These are phyloP conservation scores for Larimichthys polyactis DNA, from an alignment of 2,113 vertebrate genomes.

Conservation along the genomic window DNA sequence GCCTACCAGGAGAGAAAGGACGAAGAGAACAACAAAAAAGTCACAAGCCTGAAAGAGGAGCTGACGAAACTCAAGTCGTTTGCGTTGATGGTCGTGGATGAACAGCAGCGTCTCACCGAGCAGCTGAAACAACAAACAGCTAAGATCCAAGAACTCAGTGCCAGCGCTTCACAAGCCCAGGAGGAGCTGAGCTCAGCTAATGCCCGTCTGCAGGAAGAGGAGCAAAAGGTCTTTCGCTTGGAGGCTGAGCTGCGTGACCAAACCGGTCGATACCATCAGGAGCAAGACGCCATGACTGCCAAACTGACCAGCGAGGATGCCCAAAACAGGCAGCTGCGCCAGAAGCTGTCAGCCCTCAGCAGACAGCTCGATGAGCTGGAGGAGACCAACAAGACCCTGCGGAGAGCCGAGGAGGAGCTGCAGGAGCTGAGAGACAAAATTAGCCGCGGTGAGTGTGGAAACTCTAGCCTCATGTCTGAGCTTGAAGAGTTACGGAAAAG, in stretches of 20 bases:
- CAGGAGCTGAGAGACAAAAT: slow-evolving; percentile 95
- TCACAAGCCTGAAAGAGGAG: slow-evolving; percentile 90
- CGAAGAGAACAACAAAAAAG: slow-evolving; percentile 89
- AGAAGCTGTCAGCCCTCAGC: slow-evolving; percentile 92
- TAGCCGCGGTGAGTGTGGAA: slow-evolving; percentile 91
- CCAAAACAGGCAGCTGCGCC: slow-evolving; percentile 92
- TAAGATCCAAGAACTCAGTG: slow-evolving; percentile 89
- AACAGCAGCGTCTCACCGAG: slow-evolving; percentile 92
- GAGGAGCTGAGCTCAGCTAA: slow-evolving; percentile 88
- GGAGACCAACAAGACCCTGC: slow-evolving; percentile 94
- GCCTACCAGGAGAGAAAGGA: slow-evolving; percentile 89
- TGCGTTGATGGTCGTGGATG: slow-evolving; percentile 95
- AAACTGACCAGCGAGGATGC: slow-evolving; percentile 94
- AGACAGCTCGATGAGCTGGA: slow-evolving; percentile 94
- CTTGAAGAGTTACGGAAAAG: slow-evolving; percentile 94
- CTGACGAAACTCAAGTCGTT: slow-evolving; percentile 96
- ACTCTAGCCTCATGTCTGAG: slow-evolving; percentile 89
- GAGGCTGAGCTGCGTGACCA: slow-evolving; percentile 89
- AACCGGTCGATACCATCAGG: slow-evolving; percentile 84
- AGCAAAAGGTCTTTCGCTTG: slow-evolving; percentile 88
- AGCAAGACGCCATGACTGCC: slow-evolving; percentile 92
- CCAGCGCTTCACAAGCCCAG: slow-evolving; percentile 84
- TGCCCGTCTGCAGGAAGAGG: slow-evolving; percentile 87
- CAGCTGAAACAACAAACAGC: slow-evolving; percentile 89
- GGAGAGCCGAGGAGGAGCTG: slow-evolving; percentile 94